Percentiles rank a stretch among this genome's conserved stretches.
Evolutionary conservation across 2,888 invertebrate genomes (phyloP).

Genomic region (Oscheius onirici): DNA sequence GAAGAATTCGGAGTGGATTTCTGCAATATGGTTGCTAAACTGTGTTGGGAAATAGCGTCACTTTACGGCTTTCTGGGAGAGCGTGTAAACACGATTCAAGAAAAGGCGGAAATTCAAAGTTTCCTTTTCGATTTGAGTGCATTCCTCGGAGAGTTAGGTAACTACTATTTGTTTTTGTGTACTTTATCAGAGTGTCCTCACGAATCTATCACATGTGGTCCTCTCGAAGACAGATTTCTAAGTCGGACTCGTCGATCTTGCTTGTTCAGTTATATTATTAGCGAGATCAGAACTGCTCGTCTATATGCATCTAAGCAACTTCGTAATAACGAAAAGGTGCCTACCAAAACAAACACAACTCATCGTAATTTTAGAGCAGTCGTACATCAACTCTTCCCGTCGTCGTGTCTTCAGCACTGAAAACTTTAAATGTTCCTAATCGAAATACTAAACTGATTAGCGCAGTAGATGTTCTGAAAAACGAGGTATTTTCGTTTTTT

Average conservation of each 20-base stretch:
- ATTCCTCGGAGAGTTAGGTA: slow-evolving; percentile 53
- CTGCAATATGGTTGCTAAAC: slow-evolving; percentile 26
- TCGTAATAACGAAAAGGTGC: slow-evolving; percentile 16
- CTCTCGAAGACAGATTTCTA: slow-evolving; percentile 40
- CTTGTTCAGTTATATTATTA: slow-evolving; percentile 39
- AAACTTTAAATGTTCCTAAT: slow-evolving; percentile 1
- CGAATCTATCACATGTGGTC: slow-evolving; percentile 49
- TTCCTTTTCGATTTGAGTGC: slow-evolving; percentile 57
- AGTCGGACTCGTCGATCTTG: slow-evolving; percentile 22
- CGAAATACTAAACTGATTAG: neutral
- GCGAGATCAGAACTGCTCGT: slow-evolving; percentile 44
- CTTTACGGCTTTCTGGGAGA: slow-evolving; percentile 44
- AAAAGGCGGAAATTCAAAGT: slow-evolving; percentile 38
- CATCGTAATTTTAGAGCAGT: neutral
- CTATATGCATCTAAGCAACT: slow-evolving; percentile 28
- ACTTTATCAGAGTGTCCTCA: slow-evolving; percentile 49
- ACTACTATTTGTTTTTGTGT: too few relatives aligned
- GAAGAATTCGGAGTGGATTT: slow-evolving; percentile 1
- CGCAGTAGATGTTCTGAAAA: neutral
- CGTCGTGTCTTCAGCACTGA: neutral
- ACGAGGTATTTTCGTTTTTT: neutral
- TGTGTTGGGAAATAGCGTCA: slow-evolving; percentile 42
- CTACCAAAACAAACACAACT: too few relatives aligned
- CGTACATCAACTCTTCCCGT: neutral
- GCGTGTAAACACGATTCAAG: slow-evolving; percentile 29